phyloP scores from a whole-genome alignment of 2,113 vertebrate genomes.

The Antechinus stuartii region DNA sequence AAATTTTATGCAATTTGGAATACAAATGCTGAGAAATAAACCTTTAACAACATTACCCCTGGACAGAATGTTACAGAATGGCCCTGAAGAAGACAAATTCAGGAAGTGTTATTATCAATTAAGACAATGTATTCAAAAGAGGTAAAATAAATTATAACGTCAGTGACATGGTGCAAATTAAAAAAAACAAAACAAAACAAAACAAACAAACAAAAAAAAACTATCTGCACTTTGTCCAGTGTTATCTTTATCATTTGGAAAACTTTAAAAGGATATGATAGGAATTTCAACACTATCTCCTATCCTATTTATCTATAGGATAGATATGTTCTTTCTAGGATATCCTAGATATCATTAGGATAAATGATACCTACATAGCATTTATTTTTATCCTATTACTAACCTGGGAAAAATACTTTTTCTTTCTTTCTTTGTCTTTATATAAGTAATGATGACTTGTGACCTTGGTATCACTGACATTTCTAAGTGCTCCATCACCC shows the following conservation, averaged over 20 bases:
- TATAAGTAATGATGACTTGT: neutral
- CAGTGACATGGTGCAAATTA: neutral
- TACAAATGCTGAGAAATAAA: constrained; percentile 49
- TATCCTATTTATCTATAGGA: no score
- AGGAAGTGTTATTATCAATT: neutral
- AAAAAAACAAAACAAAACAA: no score
- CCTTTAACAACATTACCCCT: constrained; percentile 2
- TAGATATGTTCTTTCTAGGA: no score
- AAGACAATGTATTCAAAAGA: constrained; percentile 1
- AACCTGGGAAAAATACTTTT: neutral
- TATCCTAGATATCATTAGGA: no score
- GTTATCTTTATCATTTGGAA: fast-evolving
- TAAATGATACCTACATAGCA: neutral
- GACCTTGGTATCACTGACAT: no score
- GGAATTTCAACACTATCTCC: neutral
- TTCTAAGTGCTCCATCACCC: no score
- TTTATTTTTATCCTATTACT: neutral
- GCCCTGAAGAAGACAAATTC: constrained; percentile 7
- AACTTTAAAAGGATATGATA: neutral
- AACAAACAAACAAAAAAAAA: no score
- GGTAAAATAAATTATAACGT: neutral
- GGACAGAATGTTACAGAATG: neutral
- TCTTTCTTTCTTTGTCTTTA: neutral
- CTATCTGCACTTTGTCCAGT: neutral
- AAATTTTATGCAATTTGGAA: constrained; percentile 37